Base-by-base conservation (phyloP, 2,888 invertebrate species). In the Ephialtes manifestator region DNA sequence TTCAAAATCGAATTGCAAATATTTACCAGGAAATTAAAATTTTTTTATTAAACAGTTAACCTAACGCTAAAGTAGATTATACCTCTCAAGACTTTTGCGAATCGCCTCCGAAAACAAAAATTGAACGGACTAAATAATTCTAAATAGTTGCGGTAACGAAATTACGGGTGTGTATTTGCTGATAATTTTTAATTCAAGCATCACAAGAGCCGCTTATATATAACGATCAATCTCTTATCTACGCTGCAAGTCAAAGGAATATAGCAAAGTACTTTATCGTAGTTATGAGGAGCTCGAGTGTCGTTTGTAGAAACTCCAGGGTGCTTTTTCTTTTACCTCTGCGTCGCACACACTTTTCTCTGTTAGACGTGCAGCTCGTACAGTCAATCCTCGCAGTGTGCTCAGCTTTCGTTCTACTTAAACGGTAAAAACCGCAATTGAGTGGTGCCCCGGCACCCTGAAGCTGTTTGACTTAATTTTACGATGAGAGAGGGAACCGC, bases 381-480 rank as follows among this genome's bases (percentile, higher is more conserved):
- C 24, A 67, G 72, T 84, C 81, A 72, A 77, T 75, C 63, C 63
- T 68, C 78, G 28, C 46, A 15, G 35, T 24, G 51, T 31, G 51
- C 71, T 67, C 75, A 74, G 81, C 82, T 81, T 60, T 84, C 84
- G 86, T 89, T 87, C 86, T 89, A 90, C 89, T 85, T 84, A 87
- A 87, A 88, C 85, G 86, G 85, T 87, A 83, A 88, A 89, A 90
- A 90, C 72, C 77, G 72, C 74, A 55, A 68, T 68, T 43, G 65
- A 65, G 75, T 39, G 51, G 83, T 76, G 80, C 72, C 80, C 76
- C 60, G 86, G 89, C 90, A 91, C 88, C 92, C 91, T 88, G 88
- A 84, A 88, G 90, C 91, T 92, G 92, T 92, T 93, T 93, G 93
- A 92, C 93, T 93, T 93, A 93, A 93, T 93, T 93, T 93, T 92